phyloP scores from a whole-genome alignment of 1,140 invertebrate species.

The Antheraea mylitta region DNA sequence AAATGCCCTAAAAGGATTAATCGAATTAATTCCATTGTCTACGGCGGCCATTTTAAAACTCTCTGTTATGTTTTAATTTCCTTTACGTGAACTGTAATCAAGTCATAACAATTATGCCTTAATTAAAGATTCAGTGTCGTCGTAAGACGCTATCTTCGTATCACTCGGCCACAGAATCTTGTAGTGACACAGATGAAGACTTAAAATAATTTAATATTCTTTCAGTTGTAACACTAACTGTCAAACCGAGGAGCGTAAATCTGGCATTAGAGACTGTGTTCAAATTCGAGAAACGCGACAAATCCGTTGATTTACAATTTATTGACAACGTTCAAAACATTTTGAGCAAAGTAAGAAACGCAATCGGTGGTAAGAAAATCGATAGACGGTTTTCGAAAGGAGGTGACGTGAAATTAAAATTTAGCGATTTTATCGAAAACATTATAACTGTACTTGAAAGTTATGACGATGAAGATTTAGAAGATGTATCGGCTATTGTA shows the following conservation, averaged over 20 bases:
- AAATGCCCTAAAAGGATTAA: no score
- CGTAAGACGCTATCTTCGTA: no score
- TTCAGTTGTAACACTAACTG: conserved; percentile 18
- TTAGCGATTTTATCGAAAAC: conserved; percentile 35
- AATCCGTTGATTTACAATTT: conserved; percentile 27
- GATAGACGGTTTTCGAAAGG: conserved; percentile 5
- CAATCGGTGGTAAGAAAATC: conserved; percentile 13
- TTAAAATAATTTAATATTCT: neutral
- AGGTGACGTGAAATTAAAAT: conserved; percentile 4
- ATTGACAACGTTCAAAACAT: conserved; percentile 43
- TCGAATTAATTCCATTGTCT: no score
- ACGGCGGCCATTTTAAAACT: no score
- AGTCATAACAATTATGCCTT: no score
- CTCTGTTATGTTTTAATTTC: no score
- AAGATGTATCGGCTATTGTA: conserved; percentile 25
- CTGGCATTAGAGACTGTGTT: conserved; percentile 48
- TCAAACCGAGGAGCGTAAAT: conserved; percentile 34
- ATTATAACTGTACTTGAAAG: conserved; percentile 20
- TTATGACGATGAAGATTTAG: conserved; percentile 36
- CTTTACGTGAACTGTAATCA: no score
- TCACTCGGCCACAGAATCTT: no score
- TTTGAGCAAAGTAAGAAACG: conserved; percentile 36
- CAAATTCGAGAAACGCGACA: conserved; percentile 44
- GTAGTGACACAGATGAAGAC: no score
- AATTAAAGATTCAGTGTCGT: no score